Evolutionary conservation across 2,888 invertebrate species (phyloP).

Genomic region (Chamaedrilus cognettii): DNA sequence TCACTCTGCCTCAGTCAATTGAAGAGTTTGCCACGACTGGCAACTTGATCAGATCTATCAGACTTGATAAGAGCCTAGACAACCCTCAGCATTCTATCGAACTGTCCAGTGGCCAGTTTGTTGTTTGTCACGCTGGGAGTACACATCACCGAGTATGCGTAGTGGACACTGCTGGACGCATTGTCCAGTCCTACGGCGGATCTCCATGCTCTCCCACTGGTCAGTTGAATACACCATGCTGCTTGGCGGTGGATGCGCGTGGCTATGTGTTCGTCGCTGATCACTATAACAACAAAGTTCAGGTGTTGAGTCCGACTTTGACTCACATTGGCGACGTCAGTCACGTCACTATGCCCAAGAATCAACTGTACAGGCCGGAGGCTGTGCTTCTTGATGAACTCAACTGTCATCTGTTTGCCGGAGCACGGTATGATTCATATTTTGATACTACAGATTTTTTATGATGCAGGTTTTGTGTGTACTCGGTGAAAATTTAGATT

Average conservation of each 20-base stretch:
- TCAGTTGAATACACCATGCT: not conserved
- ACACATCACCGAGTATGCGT: slow-evolving; percentile 4
- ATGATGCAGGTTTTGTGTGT: too few species aligned
- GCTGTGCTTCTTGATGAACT: too few species aligned
- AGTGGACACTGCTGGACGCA: not conserved
- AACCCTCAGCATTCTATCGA: not conserved
- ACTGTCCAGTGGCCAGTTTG: slow-evolving; percentile 8
- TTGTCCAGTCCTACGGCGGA: not conserved
- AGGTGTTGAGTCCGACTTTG: not conserved
- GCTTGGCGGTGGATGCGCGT: not conserved
- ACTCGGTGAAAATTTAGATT: too few species aligned
- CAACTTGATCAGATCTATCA: not conserved
- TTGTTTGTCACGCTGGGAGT: slow-evolving; percentile 1
- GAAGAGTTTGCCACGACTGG: too few species aligned
- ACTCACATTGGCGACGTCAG: not conserved
- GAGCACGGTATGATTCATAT: too few species aligned
- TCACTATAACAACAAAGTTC: not conserved
- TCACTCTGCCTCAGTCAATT: too few species aligned
- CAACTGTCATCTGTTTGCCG: too few species aligned
- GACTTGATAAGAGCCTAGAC: not conserved
- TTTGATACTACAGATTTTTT: too few species aligned
- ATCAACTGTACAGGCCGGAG: too few species aligned
- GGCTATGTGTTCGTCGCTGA: slow-evolving; percentile 13
- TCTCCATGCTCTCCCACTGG: not conserved
- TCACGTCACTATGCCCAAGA: too few species aligned